phyloP scores from a whole-genome alignment of 1,140 invertebrate species.

The Cephus cinctus region DNA sequence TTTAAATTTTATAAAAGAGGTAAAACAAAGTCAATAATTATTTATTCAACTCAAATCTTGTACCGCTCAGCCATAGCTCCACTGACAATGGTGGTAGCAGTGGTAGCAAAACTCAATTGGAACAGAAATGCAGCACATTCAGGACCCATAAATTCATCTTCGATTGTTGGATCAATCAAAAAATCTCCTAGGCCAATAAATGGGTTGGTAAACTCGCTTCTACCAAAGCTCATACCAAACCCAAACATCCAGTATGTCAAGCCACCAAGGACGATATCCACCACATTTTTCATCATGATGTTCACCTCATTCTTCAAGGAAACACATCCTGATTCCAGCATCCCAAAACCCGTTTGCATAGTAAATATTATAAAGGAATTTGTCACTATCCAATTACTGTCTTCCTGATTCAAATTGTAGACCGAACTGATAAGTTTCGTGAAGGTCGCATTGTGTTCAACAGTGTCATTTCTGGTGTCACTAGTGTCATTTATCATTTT shows the following conservation, averaged over 20 bases:
- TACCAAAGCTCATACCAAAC: slow-evolving; percentile 88
- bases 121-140: slow-evolving; percentile 83
- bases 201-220: slow-evolving; percentile 67
- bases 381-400: slow-evolving; percentile 90
- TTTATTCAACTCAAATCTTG: neutral
- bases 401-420: slow-evolving; percentile 68
- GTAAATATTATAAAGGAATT: slow-evolving; percentile 95
- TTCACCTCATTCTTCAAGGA: slow-evolving; percentile 93
- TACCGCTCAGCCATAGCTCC: slow-evolving; percentile 89
- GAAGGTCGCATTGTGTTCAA: no score
- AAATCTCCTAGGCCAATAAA: slow-evolving; percentile 73
- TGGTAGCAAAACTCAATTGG: slow-evolving; percentile 87
- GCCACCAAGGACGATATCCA: slow-evolving; percentile 89
- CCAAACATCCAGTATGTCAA: slow-evolving; percentile 94
- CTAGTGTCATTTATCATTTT: no score
- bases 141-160: slow-evolving; percentile 72
- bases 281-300: slow-evolving; percentile 97
- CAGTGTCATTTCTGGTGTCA: no score
- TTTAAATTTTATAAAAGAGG: neutral
- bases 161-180: slow-evolving; percentile 63
- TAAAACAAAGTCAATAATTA: slow-evolving; percentile 6
- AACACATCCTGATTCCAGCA: slow-evolving; percentile 90
- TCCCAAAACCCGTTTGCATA: slow-evolving; percentile 95
- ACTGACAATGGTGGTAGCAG: slow-evolving; percentile 87
- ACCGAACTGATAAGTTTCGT: slow-evolving; percentile 32